Evolutionary conservation across 2,797 vertebrate genomes (phyloP), one percentile per base, ranked within the genome.

Genomic region (Urocyon cinereoargenteus): DNA sequence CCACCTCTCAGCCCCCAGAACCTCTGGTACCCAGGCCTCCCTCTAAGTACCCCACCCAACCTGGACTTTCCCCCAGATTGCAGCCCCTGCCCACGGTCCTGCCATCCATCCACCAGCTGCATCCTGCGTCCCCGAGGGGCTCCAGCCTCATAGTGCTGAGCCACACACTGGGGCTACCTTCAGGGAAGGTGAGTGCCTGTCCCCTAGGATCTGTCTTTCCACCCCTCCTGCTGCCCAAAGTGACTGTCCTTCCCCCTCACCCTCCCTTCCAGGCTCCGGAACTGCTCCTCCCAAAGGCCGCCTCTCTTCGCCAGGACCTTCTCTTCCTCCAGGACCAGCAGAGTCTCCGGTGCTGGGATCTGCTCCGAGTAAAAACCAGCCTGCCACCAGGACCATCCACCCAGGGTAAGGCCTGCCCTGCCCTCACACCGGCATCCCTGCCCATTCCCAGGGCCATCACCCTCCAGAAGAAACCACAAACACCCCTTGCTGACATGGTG

Each of bases 261-360:
- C 40, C 40, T 45, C 40, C 1, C n/a, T 40, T 66, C 79, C 78
- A 98, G 98, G 97, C 97, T 55, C 91, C 98, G 0, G 98, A 98
- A 72, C 94, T 98, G 73, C 98, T 98, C 11, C 96, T 98, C 45
- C 95, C 84, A 0, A 88, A 57, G 61, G 97, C 94, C 1, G 96
- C 97, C 77, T 97, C 95, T 73, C 97, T 98, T 53, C 96, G 53
- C 70, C 97, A 97, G 90, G 97, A 98, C 36, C 95, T 98, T 87
- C 86, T 97, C 31, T 97, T 97, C 81, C 84, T 98, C 70, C 97
- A 97, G 77, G 98, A 97, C 88, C 97, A 97, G 77, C 26, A 4
- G 49, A 66, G 51, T 72, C 78, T 97, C 73, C 87, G 4, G 55
- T n/a, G 16, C 70, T 40, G 90, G 40, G 26, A 88, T 72, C 96